These are phyloP conservation scores for Xylota sylvarum DNA, from an alignment of 2,888 invertebrate species.

Conservation along the genomic window DNA sequence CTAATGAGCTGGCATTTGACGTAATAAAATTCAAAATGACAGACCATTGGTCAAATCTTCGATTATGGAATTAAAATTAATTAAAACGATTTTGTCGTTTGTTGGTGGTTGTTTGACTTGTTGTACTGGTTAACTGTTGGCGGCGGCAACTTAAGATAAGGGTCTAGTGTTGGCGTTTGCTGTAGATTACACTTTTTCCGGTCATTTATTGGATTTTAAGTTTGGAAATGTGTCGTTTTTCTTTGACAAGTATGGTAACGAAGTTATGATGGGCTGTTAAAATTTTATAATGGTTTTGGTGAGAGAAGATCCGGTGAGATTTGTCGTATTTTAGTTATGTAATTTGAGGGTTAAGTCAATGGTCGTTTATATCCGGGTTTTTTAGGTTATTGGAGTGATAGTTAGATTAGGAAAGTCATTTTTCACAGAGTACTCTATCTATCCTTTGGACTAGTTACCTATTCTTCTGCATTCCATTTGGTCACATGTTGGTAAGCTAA, in stretches of 20 bases:
- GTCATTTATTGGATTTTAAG: conserved; percentile 2
- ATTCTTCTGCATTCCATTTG: too few relatives aligned
- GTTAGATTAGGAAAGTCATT: too few relatives aligned
- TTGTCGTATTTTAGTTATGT: neutral
- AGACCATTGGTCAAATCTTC: conserved; percentile 50
- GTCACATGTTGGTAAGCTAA: too few relatives aligned
- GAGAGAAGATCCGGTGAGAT: conserved; percentile 24
- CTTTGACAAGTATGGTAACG: conserved; percentile 23
- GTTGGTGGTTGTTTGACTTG: conserved; percentile 2
- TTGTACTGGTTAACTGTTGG: conserved; percentile 5
- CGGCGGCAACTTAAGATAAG: conserved; percentile 8
- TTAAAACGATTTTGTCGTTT: conserved; percentile 6
- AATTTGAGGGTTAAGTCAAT: neutral
- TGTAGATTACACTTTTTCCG: conserved; percentile 6
- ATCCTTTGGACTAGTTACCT: too few relatives aligned
- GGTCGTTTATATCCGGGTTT: neutral
- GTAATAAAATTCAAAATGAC: conserved; percentile 21
- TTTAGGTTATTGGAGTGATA: too few relatives aligned
- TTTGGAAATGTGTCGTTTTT: conserved; percentile 4
- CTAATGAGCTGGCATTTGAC: conserved; percentile 31
- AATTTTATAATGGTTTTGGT: neutral
- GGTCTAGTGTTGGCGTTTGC: conserved; percentile 20
- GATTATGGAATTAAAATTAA: conserved; percentile 43
- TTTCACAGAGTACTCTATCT: too few relatives aligned
- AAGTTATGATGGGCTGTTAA: conserved; percentile 11